phyloP scores from a whole-genome alignment of 2,888 invertebrate genomes.

The Pammene aurita region DNA sequence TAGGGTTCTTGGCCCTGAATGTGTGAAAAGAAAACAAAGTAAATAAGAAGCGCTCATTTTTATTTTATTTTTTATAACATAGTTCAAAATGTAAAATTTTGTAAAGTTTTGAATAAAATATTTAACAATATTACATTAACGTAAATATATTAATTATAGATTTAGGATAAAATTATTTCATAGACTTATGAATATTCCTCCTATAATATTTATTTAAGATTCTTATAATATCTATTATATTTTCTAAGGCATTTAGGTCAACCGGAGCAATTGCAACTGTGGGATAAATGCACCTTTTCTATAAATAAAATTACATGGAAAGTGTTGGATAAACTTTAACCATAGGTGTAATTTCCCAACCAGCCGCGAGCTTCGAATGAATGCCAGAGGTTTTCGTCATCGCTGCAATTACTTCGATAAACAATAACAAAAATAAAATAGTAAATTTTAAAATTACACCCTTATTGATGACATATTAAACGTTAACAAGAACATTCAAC shows the following conservation, averaged over 20 bases:
- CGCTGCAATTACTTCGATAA: background rate
- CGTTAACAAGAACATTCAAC: constrained; percentile 37
- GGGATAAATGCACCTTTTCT: background rate
- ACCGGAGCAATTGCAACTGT: background rate
- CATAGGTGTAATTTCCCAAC: background rate
- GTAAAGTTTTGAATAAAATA: constrained; percentile 80
- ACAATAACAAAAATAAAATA: constrained; percentile 51
- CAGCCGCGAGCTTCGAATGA: background rate
- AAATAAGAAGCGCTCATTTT: constrained; percentile 69
- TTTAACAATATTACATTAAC: constrained; percentile 69
- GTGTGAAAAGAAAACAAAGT: constrained; percentile 41
- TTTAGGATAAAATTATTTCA: constrained; percentile 55
- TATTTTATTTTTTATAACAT: constrained; percentile 69
- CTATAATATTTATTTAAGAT: constrained; percentile 31
- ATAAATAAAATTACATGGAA: background rate
- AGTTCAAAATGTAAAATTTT: constrained; percentile 78
- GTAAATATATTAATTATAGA: constrained; percentile 56
- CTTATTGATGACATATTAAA: constrained; percentile 48
- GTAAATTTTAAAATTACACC: constrained; percentile 49
- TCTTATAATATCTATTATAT: constrained; percentile 35
- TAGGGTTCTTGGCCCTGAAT: too few relatives aligned
- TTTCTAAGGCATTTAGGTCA: constrained; percentile 68
- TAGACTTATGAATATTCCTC: constrained; percentile 23
- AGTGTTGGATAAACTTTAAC: background rate
- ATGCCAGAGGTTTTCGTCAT: background rate